Evolutionary conservation across 2,888 invertebrate species (phyloP).

Genomic region (Kryphioiulus occultus): DNA sequence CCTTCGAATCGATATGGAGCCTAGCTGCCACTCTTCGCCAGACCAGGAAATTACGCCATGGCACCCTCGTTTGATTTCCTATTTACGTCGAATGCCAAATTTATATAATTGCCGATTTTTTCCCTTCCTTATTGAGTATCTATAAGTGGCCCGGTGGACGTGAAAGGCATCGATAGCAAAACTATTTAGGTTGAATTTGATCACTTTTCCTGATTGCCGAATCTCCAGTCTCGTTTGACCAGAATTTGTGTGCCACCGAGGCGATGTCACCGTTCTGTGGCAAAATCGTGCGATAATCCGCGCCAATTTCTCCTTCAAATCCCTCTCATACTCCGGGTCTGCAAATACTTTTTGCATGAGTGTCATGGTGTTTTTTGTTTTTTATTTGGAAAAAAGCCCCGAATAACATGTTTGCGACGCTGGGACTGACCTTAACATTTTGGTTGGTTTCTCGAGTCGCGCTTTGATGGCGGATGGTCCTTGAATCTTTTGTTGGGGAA

Average conservation of each 20-base stretch:
- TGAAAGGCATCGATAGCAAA: constrained; percentile 24
- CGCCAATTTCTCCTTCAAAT: constrained; percentile 7
- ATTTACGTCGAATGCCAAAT: constrained; percentile 33
- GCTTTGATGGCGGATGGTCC: background rate
- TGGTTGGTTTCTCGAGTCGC: constrained; percentile 1
- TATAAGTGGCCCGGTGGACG: background rate
- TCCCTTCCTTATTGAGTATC: constrained; percentile 12
- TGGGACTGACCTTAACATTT: constrained; percentile 16
- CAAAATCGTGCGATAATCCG: constrained; percentile 15
- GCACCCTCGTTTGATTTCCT: background rate
- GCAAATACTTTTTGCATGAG: constrained; percentile 10
- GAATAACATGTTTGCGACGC: background rate
- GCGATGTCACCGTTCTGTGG: constrained; percentile 20
- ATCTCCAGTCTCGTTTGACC: constrained; percentile 32
- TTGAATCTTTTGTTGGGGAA: constrained; percentile 15
- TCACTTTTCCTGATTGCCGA: constrained; percentile 29
- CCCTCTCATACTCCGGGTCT: too few relatives aligned
- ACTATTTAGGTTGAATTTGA: constrained; percentile 37
- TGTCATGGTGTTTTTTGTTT: background rate
- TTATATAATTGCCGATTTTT: constrained; percentile 22
- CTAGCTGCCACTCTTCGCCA: background rate
- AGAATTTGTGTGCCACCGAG: constrained; percentile 22
- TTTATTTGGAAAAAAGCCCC: background rate
- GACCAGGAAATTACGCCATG: background rate
- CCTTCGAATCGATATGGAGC: background rate